A percentile compares a stretch with the other conserved stretches of the same genome.
These are phyloP conservation scores for Muraenolepis orangiensis DNA, from an alignment of 2,797 vertebrate species.

Conservation along the genomic window DNA sequence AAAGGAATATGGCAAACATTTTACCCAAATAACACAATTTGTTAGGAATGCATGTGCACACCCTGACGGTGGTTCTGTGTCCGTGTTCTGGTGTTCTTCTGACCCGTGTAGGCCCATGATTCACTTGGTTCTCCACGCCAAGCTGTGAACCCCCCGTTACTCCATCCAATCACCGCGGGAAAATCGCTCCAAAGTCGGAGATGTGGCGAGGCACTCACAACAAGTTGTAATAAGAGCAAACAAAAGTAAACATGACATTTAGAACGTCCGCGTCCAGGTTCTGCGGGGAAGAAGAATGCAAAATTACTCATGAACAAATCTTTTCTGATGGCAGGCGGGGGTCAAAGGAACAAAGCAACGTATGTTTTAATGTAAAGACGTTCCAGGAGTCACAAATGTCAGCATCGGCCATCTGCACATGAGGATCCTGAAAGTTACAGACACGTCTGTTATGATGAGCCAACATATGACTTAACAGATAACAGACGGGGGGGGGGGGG, in stretches of 20 bases:
- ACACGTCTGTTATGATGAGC: background rate
- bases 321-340: constrained; percentile 23
- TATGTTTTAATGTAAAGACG: constrained; percentile 31
- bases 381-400: constrained; percentile 38
- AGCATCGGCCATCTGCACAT: constrained; percentile 22
- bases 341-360: constrained; percentile 27
- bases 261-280: constrained; percentile 47
- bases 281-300: constrained; percentile 22
- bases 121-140: background rate
- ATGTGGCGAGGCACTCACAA: background rate
- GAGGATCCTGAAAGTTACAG: background rate
- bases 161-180: background rate
- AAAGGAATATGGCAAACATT: background rate
- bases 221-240: constrained; percentile 34
- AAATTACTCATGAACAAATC: constrained; percentile 54
- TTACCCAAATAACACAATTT: background rate
- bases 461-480: background rate
- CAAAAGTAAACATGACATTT: constrained; percentile 48
- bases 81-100: background rate
- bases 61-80: background rate
- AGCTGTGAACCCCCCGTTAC: background rate
- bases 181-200: background rate
- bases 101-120: background rate
- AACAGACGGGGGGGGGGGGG: background rate
- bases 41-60: background rate